Percentiles rank a stretch among this genome's conserved stretches.
phyloP scores from a whole-genome alignment of 2,888 invertebrate genomes.

The Xanthia togata region DNA sequence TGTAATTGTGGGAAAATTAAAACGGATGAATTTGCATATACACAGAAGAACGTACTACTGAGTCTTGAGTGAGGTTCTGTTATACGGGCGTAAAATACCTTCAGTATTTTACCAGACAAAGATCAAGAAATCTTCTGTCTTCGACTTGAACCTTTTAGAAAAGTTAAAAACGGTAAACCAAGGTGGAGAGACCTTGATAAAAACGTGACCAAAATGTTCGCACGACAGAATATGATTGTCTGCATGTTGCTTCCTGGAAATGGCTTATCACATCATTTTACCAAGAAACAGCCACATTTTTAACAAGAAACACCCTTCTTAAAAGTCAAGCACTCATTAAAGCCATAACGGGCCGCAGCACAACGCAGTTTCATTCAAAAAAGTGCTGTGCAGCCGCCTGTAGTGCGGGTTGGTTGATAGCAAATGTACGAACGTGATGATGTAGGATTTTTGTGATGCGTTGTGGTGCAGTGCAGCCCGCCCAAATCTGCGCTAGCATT shows the following conservation, averaged over 20 bases:
- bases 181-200: background rate
- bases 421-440: background rate
- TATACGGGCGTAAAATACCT: background rate
- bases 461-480: background rate
- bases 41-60: background rate
- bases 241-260: slow-evolving; percentile 15
- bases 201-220: slow-evolving; percentile 5
- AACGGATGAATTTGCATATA: no score
- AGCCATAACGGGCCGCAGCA: no score
- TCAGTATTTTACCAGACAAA: background rate
- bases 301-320: background rate
- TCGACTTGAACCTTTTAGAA: background rate
- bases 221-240: background rate
- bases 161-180: background rate
- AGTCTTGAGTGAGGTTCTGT: background rate
- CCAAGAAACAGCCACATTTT: no score
- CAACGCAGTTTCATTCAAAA: background rate
- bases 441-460: background rate
- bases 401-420: background rate
- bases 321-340: background rate
- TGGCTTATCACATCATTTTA: background rate
- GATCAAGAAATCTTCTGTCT: background rate
- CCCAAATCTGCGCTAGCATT: background rate
- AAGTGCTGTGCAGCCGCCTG: no score
- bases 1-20: background rate